These are phyloP conservation scores for Dasyornis broadbenti DNA, from an alignment of 2,113 vertebrate genomes.

Conservation along the genomic window DNA sequence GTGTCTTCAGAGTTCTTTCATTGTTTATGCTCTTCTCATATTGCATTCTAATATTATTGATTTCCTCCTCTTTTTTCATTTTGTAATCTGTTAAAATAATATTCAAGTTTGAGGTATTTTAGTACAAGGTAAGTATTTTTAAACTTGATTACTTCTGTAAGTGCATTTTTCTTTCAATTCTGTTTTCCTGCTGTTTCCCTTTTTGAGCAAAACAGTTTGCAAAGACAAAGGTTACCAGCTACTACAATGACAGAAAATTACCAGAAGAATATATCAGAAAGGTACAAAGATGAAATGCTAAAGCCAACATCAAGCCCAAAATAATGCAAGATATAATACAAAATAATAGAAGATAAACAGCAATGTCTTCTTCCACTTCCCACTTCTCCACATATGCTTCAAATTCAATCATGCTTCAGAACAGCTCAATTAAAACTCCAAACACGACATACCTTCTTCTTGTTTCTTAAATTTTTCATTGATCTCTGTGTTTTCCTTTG, in stretches of 20 bases:
- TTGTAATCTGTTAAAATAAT: slow-evolving; percentile 76
- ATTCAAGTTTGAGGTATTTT: neutral
- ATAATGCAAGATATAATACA: no score
- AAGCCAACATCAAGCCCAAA: neutral
- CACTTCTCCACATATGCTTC: neutral
- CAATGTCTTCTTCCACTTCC: neutral
- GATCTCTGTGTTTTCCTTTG: slow-evolving; percentile 88
- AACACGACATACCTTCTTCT: slow-evolving; percentile 79
- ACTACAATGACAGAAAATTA: neutral
- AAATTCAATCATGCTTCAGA: neutral
- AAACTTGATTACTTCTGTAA: neutral
- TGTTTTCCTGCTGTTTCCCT: neutral
- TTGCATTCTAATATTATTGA: slow-evolving; percentile 77
- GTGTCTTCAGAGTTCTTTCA: slow-evolving; percentile 94
- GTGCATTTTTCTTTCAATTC: neutral
- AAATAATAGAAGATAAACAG: neutral
- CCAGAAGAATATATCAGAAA: neutral
- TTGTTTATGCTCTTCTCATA: slow-evolving; percentile 89
- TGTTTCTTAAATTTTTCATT: slow-evolving; percentile 78
- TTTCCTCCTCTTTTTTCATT: slow-evolving; percentile 82
- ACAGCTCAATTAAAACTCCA: neutral
- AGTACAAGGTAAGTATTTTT: neutral
- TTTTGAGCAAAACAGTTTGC: neutral
- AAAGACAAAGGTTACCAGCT: neutral
- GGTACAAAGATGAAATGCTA: neutral